A percentile compares a stretch with the other conserved stretches of the same genome.
These are phyloP conservation scores for Drosophila melanocephala DNA, from an alignment of 2,888 invertebrate species.

Conservation along the genomic window DNA sequence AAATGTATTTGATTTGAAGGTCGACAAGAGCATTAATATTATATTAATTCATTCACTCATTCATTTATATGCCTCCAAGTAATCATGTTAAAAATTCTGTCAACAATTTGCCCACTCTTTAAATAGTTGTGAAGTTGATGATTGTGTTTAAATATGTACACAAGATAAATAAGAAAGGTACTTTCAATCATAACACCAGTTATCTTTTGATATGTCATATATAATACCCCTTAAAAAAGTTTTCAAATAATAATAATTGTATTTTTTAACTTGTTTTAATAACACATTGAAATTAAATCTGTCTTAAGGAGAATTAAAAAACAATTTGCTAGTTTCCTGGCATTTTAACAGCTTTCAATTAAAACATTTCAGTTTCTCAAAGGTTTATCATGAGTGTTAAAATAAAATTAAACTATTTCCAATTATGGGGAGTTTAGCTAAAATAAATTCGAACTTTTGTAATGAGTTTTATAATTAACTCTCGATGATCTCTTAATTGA, in stretches of 20 bases:
- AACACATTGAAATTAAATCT: background rate
- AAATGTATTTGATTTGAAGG: constrained; percentile 20
- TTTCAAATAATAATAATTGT: background rate
- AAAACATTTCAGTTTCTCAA: background rate
- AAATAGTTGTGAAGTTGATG: background rate
- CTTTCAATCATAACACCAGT: background rate
- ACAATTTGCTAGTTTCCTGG: too few species aligned
- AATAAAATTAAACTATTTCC: background rate
- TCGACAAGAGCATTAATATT: background rate
- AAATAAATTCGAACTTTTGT: background rate
- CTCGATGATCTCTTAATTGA: background rate
- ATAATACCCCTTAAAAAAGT: background rate
- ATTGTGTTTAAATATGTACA: background rate
- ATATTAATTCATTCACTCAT: background rate
- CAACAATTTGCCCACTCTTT: background rate
- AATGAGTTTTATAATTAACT: background rate
- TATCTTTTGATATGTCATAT: background rate
- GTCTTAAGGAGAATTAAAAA: background rate
- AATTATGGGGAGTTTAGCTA: too few species aligned
- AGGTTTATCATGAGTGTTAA: background rate
- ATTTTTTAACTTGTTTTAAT: background rate
- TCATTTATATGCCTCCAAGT: background rate
- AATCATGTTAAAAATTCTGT: background rate
- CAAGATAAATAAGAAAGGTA: background rate
- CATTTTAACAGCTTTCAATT: background rate